Evolutionary conservation across 2,113 vertebrate species (phyloP).

Genomic region (Sardina pilchardus): DNA sequence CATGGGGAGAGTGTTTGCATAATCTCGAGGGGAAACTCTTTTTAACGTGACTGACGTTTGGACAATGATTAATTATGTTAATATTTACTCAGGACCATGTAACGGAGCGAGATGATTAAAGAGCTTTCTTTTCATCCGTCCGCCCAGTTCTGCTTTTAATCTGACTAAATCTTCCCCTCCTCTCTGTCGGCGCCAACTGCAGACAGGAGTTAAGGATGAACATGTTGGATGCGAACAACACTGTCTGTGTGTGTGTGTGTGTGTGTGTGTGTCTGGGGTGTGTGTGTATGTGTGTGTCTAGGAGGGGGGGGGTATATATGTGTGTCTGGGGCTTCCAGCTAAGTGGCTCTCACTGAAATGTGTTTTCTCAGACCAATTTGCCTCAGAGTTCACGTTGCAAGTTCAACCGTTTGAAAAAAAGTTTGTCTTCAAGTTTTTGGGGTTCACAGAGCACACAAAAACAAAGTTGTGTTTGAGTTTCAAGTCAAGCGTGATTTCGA

Average conservation of each 20-base stretch:
- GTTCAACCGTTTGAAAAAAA: not conserved
- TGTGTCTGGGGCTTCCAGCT: not conserved
- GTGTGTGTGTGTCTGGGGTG: not conserved
- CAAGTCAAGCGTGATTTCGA: not conserved
- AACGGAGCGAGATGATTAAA: conserved; percentile 61
- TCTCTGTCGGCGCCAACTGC: not conserved
- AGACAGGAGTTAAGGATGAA: conserved; percentile 14
- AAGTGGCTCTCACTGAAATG: not conserved
- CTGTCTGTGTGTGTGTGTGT: not conserved
- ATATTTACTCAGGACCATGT: conserved; percentile 70
- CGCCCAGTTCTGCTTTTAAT: conserved; percentile 63
- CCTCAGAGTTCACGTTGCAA: not conserved
- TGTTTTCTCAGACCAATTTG: not conserved
- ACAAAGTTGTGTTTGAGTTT: not conserved
- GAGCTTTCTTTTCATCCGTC: conserved; percentile 60
- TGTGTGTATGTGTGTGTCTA: not conserved
- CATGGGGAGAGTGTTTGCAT: conserved; percentile 43
- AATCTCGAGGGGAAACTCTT: conserved; percentile 58
- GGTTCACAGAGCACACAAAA: not conserved
- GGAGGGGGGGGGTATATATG: not conserved
- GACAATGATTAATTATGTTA: conserved; percentile 74
- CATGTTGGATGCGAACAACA: not conserved
- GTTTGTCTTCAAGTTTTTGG: not conserved
- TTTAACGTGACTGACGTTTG: conserved; percentile 61
- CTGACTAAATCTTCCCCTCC: conserved; percentile 47